These are phyloP conservation scores for Callitettix versicolor DNA, from an alignment of 1,140 invertebrate genomes.

Conservation along the genomic window DNA sequence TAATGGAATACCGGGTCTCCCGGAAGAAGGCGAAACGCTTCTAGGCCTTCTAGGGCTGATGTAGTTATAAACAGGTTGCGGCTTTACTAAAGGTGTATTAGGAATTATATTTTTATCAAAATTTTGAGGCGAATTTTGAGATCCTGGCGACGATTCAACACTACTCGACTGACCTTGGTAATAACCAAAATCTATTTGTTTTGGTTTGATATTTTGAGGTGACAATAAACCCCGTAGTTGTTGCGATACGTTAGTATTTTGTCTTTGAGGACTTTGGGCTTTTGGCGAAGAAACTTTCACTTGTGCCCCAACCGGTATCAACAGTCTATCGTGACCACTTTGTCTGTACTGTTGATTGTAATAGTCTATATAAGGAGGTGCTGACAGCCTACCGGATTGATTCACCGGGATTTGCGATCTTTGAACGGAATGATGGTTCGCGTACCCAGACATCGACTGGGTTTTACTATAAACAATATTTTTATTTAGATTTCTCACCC, in stretches of 20 bases:
- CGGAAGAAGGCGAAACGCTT: slow-evolving; percentile 12
- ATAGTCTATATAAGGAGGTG: slow-evolving; percentile 12
- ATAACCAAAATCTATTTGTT: neutral
- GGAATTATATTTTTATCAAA: neutral
- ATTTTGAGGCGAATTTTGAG: neutral
- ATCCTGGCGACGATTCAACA: slow-evolving; percentile 8
- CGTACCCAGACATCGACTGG: neutral
- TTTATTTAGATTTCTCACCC: slow-evolving; percentile 1
- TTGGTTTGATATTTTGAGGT: neutral
- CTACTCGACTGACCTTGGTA: slow-evolving; percentile 8
- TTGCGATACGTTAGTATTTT: slow-evolving; percentile 2
- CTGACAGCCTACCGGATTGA: slow-evolving; percentile 13
- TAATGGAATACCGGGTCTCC: neutral
- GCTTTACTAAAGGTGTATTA: neutral
- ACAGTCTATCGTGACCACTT: neutral
- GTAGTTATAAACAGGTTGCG: slow-evolving; percentile 14
- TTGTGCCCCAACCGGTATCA: slow-evolving; percentile 2
- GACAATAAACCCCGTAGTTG: slow-evolving; percentile 4
- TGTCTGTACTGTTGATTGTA: neutral
- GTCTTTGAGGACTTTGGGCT: neutral
- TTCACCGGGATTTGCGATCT: slow-evolving; percentile 3
- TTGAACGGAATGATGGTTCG: neutral
- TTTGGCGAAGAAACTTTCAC: neutral
- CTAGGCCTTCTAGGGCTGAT: slow-evolving; percentile 11
- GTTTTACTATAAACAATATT: neutral